Base-by-base conservation (phyloP, 2,888 invertebrate species). In the Platycnemis pennipes region DNA sequence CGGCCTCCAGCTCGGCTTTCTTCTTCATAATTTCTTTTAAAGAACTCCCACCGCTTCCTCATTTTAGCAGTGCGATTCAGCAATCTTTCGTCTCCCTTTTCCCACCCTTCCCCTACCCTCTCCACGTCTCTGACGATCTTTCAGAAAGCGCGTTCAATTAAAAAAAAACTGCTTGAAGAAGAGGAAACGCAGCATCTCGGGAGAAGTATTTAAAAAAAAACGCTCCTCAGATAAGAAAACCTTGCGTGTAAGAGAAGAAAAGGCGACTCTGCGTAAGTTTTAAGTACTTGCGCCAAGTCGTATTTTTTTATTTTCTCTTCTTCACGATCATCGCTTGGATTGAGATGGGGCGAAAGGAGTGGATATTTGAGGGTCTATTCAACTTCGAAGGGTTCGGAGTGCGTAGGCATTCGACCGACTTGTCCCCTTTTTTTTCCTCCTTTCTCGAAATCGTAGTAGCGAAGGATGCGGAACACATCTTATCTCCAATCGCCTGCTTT, bases 401-500 rank as follows among this genome's bases (percentile, higher is more conserved):
- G 26, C 26, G 37, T 77, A 7, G 11, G 31, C 37, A 31, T 11
- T 37, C 31, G 77, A 77, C 37, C 31, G 37, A 5, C 37, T 77
- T 37, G 37, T 77, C 16, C n/a, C 63, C 63, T 63, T 26, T 26
- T 37, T 11, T 26, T 26, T 37, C 7, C 2, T 31, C 69, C 7
- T 31, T 31, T 31, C 69, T 31, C 31, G 26, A 77, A 37, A 77
- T 13, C 16, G 77, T 77, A 77, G 44, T 91, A 42, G 91, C 63
- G 63, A 91, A 91, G 26, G 69, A 69, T 63, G 56, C 69, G 44
- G 63, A 44, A 44, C 91, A 44, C 91, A 69, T 91, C 89, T 89
- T 89, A 89, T 89, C 91, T 91, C 44, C 26, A 63, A 91, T 91
- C 91, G 44, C 56, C 19, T 3, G 37, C 88, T 44, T 45, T 44